Conservation (phyloP, 2,888 invertebrate genomes). For the Ariolimax columbianus region DNA sequence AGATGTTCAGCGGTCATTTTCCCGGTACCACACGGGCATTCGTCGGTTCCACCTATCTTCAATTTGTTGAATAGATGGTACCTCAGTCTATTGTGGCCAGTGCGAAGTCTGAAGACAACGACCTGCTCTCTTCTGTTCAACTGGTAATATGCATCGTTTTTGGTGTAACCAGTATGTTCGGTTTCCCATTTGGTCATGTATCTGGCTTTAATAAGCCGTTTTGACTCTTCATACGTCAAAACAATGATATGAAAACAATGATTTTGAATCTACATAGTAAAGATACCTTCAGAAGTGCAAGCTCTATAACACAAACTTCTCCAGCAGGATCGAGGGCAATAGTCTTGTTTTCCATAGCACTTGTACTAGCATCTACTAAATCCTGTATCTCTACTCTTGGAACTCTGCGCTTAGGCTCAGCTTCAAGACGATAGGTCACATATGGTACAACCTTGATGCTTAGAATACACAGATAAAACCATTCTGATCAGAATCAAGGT, state of each 20-base stretch:
- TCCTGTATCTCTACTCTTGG: constrained; percentile 64
- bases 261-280: not conserved
- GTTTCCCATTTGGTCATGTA: too few relatives aligned
- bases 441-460: constrained; percentile 63
- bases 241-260: not conserved
- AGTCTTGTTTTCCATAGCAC: constrained; percentile 52
- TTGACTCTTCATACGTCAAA: too few relatives aligned
- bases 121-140: too few relatives aligned
- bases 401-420: constrained; percentile 65
- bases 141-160: too few relatives aligned
- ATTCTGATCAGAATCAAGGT: not conserved
- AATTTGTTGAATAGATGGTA: too few relatives aligned
- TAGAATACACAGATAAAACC: not conserved
- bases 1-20: too few relatives aligned
- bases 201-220: too few relatives aligned
- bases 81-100: too few relatives aligned
- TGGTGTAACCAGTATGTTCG: too few relatives aligned
- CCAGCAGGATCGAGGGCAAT: constrained; percentile 49
- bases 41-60: too few relatives aligned
- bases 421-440: constrained; percentile 69
- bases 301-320: constrained; percentile 56
- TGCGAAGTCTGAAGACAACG: too few relatives aligned
- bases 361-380: constrained; percentile 48
- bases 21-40: too few relatives aligned
- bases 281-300: constrained; percentile 65